Conservation (phyloP, 2,113 vertebrate genomes). For the Hirundichthys speculiger region DNA sequence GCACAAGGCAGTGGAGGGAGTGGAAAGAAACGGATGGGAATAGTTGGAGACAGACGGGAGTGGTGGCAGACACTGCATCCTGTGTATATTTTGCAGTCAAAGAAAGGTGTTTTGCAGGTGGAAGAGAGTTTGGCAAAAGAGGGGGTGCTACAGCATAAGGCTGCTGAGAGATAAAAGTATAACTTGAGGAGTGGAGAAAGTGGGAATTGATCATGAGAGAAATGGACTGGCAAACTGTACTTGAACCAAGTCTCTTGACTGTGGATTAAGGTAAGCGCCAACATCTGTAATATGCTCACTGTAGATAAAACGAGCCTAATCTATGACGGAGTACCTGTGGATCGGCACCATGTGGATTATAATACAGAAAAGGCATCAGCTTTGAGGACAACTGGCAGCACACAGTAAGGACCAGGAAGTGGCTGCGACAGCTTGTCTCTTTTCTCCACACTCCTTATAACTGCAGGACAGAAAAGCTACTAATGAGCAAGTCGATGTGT, state of each 20-base stretch:
- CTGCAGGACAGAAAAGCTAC: constrained; percentile 59
- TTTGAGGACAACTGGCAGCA: constrained; percentile 38
- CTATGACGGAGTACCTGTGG: constrained; percentile 57
- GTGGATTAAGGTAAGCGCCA: constrained; percentile 52
- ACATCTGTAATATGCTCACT: constrained; percentile 12
- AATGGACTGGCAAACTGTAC: constrained; percentile 56
- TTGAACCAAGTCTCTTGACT: constrained; percentile 36
- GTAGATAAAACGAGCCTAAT: constrained; percentile 10
- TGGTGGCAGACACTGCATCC: constrained; percentile 30
- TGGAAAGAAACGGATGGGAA: constrained; percentile 34
- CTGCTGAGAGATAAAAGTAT: constrained; percentile 41
- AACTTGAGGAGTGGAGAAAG: constrained; percentile 53
- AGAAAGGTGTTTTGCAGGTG: constrained; percentile 43
- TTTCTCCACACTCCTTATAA: constrained; percentile 12
- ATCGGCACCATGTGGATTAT: constrained; percentile 57
- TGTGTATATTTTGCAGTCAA: constrained; percentile 36
- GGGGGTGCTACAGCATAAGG: constrained; percentile 46
- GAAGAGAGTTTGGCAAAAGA: constrained; percentile 44
- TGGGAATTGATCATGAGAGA: constrained; percentile 57
- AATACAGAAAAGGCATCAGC: constrained; percentile 16
- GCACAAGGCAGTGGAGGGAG: constrained; percentile 40
- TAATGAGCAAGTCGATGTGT: constrained; percentile 95
- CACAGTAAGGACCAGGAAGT: constrained; percentile 45
- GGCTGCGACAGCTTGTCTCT: constrained; percentile 17
- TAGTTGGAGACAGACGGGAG: constrained; percentile 32